Evolutionary conservation across 2,797 vertebrate genomes (phyloP).

Genomic region (Momotus momota): DNA sequence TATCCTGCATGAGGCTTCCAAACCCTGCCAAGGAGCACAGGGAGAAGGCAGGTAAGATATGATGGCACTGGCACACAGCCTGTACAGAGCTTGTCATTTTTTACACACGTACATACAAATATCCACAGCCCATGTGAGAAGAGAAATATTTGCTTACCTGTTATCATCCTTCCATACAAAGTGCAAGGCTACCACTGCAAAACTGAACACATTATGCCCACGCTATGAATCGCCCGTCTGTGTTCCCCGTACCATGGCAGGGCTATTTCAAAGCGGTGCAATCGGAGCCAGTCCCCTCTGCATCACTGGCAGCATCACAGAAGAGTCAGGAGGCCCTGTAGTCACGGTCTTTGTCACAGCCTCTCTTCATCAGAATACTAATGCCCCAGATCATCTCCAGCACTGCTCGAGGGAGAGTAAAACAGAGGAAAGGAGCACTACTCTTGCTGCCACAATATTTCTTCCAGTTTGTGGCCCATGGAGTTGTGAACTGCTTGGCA

Average conservation of each 20-base stretch:
- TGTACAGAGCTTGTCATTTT: neutral
- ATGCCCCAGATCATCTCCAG: conserved; percentile 43
- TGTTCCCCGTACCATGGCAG: conserved; percentile 37
- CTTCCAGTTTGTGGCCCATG: neutral
- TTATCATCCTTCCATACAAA: conserved; percentile 58
- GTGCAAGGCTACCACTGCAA: neutral
- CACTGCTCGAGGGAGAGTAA: neutral
- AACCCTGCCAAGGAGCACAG: conserved; percentile 69
- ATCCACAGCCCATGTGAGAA: neutral
- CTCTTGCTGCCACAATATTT: neutral
- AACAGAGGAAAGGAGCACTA: neutral
- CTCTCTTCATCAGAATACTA: conserved; percentile 72
- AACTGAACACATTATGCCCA: neutral
- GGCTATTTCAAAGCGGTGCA: conserved; percentile 52
- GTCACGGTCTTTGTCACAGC: conserved; percentile 71
- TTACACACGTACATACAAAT: neutral
- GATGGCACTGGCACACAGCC: fast-evolving
- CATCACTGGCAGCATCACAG: conserved; percentile 62
- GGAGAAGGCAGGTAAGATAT: neutral
- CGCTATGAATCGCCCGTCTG: conserved; percentile 54
- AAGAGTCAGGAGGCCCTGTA: conserved; percentile 63
- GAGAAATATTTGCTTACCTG: conserved; percentile 58
- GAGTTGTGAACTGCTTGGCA: neutral
- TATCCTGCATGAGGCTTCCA: conserved; percentile 77
- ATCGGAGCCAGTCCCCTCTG: conserved; percentile 57